These are phyloP conservation scores for Drosophila repletoides DNA, from an alignment of 1,140 invertebrate genomes.

Conservation along the genomic window DNA sequence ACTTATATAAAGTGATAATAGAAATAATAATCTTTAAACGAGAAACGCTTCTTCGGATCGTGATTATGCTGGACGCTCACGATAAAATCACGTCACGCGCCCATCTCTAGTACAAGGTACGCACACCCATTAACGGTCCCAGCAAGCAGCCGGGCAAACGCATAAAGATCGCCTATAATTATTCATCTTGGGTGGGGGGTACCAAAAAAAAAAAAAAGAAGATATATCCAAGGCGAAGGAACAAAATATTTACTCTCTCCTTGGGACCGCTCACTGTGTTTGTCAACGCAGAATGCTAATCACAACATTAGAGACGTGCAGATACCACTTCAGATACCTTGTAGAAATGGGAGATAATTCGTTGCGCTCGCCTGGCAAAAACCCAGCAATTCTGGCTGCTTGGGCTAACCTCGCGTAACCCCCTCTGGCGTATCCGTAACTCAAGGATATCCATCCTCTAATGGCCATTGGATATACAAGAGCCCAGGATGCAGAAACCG, in stretches of 20 bases:
- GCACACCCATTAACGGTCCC: slow-evolving; percentile 74
- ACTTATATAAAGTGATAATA: no score
- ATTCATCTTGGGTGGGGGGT: slow-evolving; percentile 81
- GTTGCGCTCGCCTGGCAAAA: slow-evolving; percentile 39
- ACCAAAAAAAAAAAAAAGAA: slow-evolving; percentile 3
- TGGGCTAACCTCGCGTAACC: slow-evolving; percentile 66
- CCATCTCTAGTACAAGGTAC: slow-evolving; percentile 25
- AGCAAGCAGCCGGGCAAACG: slow-evolving; percentile 72
- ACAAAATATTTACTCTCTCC: slow-evolving; percentile 24
- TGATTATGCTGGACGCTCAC: no score
- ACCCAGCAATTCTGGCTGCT: slow-evolving; percentile 44
- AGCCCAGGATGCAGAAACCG: no score
- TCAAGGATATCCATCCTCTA: slow-evolving; percentile 53
- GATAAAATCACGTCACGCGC: no score
- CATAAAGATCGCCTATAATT: slow-evolving; percentile 82
- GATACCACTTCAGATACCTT: slow-evolving; percentile 64
- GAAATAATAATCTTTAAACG: no score
- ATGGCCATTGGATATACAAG: slow-evolving; percentile 62
- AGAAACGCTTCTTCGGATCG: no score
- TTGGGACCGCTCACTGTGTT: slow-evolving; percentile 76
- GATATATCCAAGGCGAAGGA: slow-evolving; percentile 4
- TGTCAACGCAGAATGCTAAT: slow-evolving; percentile 83
- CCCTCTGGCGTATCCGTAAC: slow-evolving; percentile 29
- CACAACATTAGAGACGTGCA: slow-evolving; percentile 77
- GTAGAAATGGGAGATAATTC: slow-evolving; percentile 21